Conservation (phyloP, 2,113 vertebrate species). For the Trogon surrucura region DNA sequence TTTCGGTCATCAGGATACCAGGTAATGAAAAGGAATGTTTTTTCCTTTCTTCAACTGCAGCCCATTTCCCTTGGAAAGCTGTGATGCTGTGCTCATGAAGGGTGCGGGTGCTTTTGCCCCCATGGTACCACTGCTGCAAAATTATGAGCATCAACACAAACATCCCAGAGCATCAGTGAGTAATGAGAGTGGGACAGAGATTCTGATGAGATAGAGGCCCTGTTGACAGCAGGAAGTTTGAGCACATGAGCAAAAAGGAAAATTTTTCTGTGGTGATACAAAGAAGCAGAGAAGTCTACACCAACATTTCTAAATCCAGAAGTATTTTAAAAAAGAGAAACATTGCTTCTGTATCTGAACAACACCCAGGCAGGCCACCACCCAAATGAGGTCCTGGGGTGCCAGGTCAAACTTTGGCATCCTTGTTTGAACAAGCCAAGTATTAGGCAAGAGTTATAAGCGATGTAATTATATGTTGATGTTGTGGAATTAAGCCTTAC, state of each 20-base stretch:
- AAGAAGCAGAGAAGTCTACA: background rate
- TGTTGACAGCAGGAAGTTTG: background rate
- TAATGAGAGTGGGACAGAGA: background rate
- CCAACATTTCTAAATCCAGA: background rate
- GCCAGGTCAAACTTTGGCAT: background rate
- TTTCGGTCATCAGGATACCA: background rate
- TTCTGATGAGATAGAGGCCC: background rate
- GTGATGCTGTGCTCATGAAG: too few species aligned
- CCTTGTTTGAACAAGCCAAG: background rate
- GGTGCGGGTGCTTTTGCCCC: background rate
- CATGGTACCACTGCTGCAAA: background rate
- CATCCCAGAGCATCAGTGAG: accelerated
- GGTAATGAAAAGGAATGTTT: background rate
- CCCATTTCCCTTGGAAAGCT: background rate
- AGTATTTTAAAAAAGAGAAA: background rate
- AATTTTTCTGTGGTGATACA: background rate
- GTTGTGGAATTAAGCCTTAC: background rate
- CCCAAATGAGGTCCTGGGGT: background rate
- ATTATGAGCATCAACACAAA: background rate
- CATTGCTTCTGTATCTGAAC: background rate
- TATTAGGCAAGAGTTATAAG: background rate
- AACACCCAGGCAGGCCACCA: background rate
- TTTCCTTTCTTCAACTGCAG: background rate
- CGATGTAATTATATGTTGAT: background rate
- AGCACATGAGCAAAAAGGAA: background rate